phyloP scores from a whole-genome alignment of 2,797 vertebrate genomes.

The Dipus sagitta region DNA sequence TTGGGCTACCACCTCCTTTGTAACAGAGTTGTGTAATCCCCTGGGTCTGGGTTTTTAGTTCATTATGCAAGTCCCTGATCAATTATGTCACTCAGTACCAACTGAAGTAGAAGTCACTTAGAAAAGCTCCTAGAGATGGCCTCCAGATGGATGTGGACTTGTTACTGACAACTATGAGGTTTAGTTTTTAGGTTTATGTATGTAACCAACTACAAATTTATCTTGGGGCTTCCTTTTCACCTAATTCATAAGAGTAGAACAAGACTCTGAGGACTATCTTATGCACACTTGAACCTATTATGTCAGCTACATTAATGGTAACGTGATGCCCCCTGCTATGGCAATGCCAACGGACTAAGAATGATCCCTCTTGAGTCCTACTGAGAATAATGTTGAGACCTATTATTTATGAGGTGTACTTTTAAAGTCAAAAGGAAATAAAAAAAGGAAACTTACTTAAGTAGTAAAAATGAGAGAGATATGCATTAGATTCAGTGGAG shows the following conservation, averaged over 20 bases:
- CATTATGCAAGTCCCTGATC: not conserved
- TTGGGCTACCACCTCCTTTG: not conserved
- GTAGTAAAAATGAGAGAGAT: not conserved
- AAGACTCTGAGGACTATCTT: not conserved
- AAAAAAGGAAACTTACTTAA: not conserved
- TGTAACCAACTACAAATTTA: not conserved
- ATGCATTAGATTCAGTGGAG: not conserved
- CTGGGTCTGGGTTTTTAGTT: not conserved
- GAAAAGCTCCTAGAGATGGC: not conserved
- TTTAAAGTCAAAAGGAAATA: constrained; percentile 6
- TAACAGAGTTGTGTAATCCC: not conserved
- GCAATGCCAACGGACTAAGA: not conserved
- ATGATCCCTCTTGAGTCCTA: not conserved
- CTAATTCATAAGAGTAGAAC: not conserved
- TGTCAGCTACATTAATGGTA: not conserved
- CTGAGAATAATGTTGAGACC: not conserved
- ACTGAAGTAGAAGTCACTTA: not conserved
- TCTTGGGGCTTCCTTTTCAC: not conserved
- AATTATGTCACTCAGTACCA: not conserved
- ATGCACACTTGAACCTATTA: not conserved
- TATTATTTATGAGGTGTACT: not conserved
- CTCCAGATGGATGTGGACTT: not conserved
- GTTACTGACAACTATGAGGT: not conserved
- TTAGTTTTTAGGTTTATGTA: not conserved
- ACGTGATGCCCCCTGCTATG: not conserved